Base-by-base conservation (phyloP, 2,797 vertebrate species). In the Cyclopterus lumpus region DNA sequence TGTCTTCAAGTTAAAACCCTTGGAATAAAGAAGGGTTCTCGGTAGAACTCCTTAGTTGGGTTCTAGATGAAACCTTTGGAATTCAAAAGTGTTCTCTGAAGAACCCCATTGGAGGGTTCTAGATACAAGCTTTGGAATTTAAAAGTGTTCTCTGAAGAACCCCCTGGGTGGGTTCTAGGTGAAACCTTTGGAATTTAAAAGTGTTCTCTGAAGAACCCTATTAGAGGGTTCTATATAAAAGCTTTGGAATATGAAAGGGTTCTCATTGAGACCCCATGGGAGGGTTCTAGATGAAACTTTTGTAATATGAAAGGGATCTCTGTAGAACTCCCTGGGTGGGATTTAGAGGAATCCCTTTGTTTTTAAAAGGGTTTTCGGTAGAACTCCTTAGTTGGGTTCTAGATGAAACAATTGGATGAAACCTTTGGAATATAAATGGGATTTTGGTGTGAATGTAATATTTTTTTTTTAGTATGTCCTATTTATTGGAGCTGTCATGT, bases 401-500 rank as follows among this genome's bases (percentile, higher is more conserved):
- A 8, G 44, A 46, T 46, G 44, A 74, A 48, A 55, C 68, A 28
- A 28, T 28, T 28, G 26, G 26, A 28, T 28, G 26, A 28, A 28
- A 28, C 26, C 63, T 2, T 40, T 40, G 38, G 38, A 40, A 40
- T 40, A 28, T 36, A 1, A 36, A 36, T 44, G 36, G 36, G 38
- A 38, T 6, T 16, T 15, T 44, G 26, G 26, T 28, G 28, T 44
- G 12, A 12, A 4, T 38, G 11, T 15, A 15, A 8, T 7, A 16
- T 7, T 44, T 18, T 4, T 8, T 2, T 16, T 15, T 20, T 44
- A 60, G 6, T n/a, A 70, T n/a, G 55, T 55, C 1, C 15, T 61
- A 57, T 49, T 51, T 32, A 20, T 36, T 70, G 57, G 69, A 64
- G 77, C 48, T 48, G 30, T 59, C 60, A 38, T 32, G 30, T 54